Evolutionary conservation across 1,140 invertebrate genomes (phyloP).

Genomic region (Drosophila ercepeae): DNA sequence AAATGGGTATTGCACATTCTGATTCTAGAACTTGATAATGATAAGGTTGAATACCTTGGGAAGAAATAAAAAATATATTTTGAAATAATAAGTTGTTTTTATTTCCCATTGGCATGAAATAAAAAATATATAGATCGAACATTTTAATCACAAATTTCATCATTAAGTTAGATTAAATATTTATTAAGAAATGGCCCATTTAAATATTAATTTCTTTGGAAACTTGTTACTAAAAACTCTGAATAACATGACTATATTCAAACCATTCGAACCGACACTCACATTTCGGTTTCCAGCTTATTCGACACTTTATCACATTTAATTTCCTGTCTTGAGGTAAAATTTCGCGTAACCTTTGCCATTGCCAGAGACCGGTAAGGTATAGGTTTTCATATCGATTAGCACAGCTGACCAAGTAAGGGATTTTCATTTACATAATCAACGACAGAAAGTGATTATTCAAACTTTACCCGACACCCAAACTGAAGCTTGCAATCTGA

Average conservation of each 20-base stretch:
- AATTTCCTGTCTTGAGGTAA: neutral
- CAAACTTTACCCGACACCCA: neutral
- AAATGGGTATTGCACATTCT: neutral
- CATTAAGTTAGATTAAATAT: no score
- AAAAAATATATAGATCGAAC: neutral
- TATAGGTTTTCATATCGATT: slow-evolving; percentile 1
- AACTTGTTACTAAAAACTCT: neutral
- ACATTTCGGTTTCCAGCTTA: neutral
- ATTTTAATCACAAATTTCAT: no score
- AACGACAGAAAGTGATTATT: neutral
- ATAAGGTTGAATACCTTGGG: neutral
- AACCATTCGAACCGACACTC: neutral
- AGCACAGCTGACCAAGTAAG: slow-evolving; percentile 1
- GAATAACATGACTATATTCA: neutral
- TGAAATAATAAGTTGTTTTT: neutral
- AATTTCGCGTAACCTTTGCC: slow-evolving; percentile 1
- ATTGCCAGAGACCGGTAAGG: neutral
- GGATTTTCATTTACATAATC: slow-evolving; percentile 1
- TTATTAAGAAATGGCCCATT: no score
- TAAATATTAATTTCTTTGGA: neutral
- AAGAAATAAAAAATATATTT: neutral
- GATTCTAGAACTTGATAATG: slow-evolving; percentile 1
- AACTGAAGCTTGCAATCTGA: neutral
- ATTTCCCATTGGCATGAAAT: neutral
- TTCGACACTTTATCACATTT: neutral